Percentiles rank a stretch among this genome's conserved stretches.
phyloP scores from a whole-genome alignment of 2,797 vertebrate species.

The Champsocephalus gunnari region DNA sequence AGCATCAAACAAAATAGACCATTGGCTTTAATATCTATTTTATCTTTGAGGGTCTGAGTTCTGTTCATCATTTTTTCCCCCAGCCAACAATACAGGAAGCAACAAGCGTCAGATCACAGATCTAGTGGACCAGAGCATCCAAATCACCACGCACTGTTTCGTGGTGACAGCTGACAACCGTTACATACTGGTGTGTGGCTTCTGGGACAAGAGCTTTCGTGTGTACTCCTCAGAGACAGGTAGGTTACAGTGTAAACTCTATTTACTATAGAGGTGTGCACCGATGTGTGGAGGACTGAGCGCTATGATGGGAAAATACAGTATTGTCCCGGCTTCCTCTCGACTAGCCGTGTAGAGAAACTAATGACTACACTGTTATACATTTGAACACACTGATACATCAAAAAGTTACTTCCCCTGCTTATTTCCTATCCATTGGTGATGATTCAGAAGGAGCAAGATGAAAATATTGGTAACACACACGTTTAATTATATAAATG shows the following conservation, averaged over 20 bases:
- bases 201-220: constrained; percentile 99
- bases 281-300: constrained; percentile 71
- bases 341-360: constrained; percentile 55
- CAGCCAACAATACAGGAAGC: constrained; percentile 94
- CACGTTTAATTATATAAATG: neutral
- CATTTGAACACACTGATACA: neutral
- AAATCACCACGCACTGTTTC: constrained; percentile 98
- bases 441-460: neutral
- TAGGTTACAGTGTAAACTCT: constrained; percentile 81
- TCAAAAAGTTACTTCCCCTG: neutral
- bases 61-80: constrained; percentile 26
- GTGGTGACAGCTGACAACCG: constrained; percentile 99
- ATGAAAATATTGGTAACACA: neutral
- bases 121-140: constrained; percentile 99
- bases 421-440: neutral
- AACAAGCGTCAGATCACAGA: constrained; percentile 99
- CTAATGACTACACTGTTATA: constrained; percentile 36
- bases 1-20: neutral
- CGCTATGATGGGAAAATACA: constrained; percentile 64
- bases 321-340: constrained; percentile 48
- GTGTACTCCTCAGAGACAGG: constrained; percentile 99
- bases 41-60: neutral
- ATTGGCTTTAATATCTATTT: constrained; percentile 3
- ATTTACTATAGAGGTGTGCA: constrained; percentile 71
- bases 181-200: constrained; percentile 98